These are phyloP conservation scores for Yoshiicerus persimilis DNA, from an alignment of 1,140 invertebrate genomes.

Conservation along the genomic window DNA sequence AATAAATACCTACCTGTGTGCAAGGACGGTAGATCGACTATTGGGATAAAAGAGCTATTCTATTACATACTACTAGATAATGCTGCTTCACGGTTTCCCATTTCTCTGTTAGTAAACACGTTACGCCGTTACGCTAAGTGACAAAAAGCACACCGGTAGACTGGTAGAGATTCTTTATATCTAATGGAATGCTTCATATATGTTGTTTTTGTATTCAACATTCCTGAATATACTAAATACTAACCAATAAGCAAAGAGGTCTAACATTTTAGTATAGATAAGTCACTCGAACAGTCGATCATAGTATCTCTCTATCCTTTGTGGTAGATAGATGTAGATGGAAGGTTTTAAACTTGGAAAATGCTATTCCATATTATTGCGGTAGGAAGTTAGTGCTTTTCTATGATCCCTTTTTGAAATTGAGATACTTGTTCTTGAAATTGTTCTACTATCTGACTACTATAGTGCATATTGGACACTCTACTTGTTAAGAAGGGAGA, in stretches of 20 bases:
- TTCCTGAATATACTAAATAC: too few relatives aligned
- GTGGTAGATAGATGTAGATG: neutral
- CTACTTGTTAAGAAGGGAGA: neutral
- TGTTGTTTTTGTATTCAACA: too few relatives aligned
- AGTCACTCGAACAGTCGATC: too few relatives aligned
- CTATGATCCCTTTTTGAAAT: neutral
- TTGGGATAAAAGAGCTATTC: neutral
- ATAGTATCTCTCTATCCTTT: neutral
- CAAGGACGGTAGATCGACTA: too few relatives aligned
- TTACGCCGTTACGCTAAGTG: neutral
- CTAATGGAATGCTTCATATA: neutral
- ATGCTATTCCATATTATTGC: neutral
- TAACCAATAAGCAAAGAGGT: too few relatives aligned
- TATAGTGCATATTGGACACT: neutral
- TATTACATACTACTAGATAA: neutral
- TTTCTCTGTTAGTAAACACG: neutral
- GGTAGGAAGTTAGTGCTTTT: neutral
- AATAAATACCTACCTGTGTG: too few relatives aligned
- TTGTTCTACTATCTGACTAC: neutral
- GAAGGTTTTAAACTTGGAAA: slow-evolving; percentile 54
- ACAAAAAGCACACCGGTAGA: neutral
- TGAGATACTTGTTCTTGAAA: too few relatives aligned
- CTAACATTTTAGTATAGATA: too few relatives aligned
- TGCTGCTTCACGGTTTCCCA: neutral
- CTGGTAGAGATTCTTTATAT: neutral